Evolutionary conservation across 2,113 vertebrate genomes (phyloP), one percentile per base, ranked within the genome.

Genomic region (Suncus etruscus): DNA sequence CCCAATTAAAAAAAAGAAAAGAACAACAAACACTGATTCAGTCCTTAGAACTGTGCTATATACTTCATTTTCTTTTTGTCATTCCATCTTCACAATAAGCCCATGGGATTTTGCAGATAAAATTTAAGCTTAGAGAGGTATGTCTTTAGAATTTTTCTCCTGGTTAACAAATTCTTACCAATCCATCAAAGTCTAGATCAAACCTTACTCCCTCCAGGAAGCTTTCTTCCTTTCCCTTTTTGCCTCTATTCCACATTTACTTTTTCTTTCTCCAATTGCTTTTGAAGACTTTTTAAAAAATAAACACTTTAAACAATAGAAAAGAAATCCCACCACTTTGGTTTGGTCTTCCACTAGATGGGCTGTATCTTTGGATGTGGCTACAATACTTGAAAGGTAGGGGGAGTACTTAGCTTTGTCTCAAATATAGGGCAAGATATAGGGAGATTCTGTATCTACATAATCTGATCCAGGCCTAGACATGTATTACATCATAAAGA

Each of bases 401-500:
- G n/a, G 32, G 2, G 61, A 75, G 54, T 80, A 81, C n/a, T 91
- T 77, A 87, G 27, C 75, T 83, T 92, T 86, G 70, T 51, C 68
- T 68, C 47, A 20, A 76, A 76, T 69, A 83, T 1, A 80, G 12
- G n/a, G 50, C 32, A 93, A 74, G n/a, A 51, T 78, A 45, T 54
- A 73, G 73, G 78, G 29, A 86, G 18, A 80, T 86, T 90, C 48
- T 74, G 22, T 69, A 83, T 47, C 39, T 61, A 65, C 16, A 85
- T 51, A 88, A 89, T 89, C 79, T 83, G 72, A 83, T 39, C 25
- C 24, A 83, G 72, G 70, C 70, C 39, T 84, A 75, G 29, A 77
- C 7, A 18, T 79, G 75, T 95, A 86, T 80, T 76, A 93, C 89
- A 89, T 73, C 86, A 78, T 81, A 92, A 65, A 51, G 50, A 86